These are phyloP conservation scores for Gandaritis pyraliata DNA, from an alignment of 2,888 invertebrate species.

Conservation along the genomic window DNA sequence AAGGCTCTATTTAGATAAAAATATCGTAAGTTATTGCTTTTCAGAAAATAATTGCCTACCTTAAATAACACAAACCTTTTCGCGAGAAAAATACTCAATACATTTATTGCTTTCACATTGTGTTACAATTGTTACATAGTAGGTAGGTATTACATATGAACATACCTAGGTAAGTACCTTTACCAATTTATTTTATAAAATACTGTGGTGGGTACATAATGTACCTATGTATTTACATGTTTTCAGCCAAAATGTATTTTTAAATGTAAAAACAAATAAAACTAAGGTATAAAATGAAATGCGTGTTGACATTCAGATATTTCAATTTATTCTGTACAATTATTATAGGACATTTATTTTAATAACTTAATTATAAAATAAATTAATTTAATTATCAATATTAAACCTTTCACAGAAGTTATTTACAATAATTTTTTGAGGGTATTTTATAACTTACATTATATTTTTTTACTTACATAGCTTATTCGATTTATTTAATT, in stretches of 20 bases:
- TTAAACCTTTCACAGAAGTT: slow-evolving; percentile 1
- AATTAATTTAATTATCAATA: slow-evolving; percentile 6
- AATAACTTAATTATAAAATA: slow-evolving; percentile 39
- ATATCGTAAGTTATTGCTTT: background rate
- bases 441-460: background rate
- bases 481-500: background rate
- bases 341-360: slow-evolving; percentile 45
- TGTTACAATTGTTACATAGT: no score
- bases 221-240: no score
- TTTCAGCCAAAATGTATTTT: no score
- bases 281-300: slow-evolving; percentile 23
- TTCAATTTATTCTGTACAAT: slow-evolving; percentile 70
- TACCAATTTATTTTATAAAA: no score
- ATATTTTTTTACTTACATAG: background rate
- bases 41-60: no score
- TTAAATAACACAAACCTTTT: no score
- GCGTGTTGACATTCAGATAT: slow-evolving; percentile 67
- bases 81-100: no score
- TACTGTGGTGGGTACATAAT: no score
- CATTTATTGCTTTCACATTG: no score
- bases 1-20: slow-evolving; percentile 16
- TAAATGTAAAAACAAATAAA: background rate
- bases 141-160: no score
- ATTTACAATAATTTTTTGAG: slow-evolving; percentile 8
- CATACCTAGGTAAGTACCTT: no score